A percentile compares a stretch with the other conserved stretches of the same genome.
Conservation (phyloP, 2,888 invertebrate genomes). For the Catocala nupta region DNA sequence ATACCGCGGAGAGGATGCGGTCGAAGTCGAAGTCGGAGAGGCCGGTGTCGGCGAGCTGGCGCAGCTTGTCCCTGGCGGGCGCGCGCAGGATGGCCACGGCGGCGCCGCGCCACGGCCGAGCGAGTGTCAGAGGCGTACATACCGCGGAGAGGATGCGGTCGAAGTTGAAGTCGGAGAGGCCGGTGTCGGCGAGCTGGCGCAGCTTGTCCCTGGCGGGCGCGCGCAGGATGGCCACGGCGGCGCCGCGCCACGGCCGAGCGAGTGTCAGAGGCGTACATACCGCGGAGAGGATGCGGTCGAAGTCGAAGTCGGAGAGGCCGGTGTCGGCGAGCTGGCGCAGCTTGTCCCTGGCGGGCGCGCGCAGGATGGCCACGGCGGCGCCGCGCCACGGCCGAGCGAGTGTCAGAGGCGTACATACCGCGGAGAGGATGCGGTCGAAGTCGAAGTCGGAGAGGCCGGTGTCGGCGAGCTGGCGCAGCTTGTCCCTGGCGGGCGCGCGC, state of each 20-base stretch:
- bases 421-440: slow-evolving; percentile 89
- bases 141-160: slow-evolving; percentile 90
- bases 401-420: slow-evolving; percentile 74
- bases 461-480: slow-evolving; percentile 89
- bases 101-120: slow-evolving; percentile 19
- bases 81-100: slow-evolving; percentile 86
- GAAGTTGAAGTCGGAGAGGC: slow-evolving; percentile 91
- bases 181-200: slow-evolving; percentile 88
- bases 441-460: slow-evolving; percentile 91
- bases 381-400: slow-evolving; percentile 8
- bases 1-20: slow-evolving; percentile 89
- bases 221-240: slow-evolving; percentile 85
- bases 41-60: slow-evolving; percentile 89
- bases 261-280: slow-evolving; percentile 67
- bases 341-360: slow-evolving; percentile 86
- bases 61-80: slow-evolving; percentile 88
- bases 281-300: slow-evolving; percentile 89
- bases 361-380: slow-evolving; percentile 84
- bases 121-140: slow-evolving; percentile 46
- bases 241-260: slow-evolving; percentile 16
- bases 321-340: slow-evolving; percentile 89
- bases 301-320: slow-evolving; percentile 91
- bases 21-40: slow-evolving; percentile 92
- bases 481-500: slow-evolving; percentile 85
- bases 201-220: slow-evolving; percentile 88